phyloP scores from a whole-genome alignment of 2,888 invertebrate genomes.

The Acronicta leporina region DNA sequence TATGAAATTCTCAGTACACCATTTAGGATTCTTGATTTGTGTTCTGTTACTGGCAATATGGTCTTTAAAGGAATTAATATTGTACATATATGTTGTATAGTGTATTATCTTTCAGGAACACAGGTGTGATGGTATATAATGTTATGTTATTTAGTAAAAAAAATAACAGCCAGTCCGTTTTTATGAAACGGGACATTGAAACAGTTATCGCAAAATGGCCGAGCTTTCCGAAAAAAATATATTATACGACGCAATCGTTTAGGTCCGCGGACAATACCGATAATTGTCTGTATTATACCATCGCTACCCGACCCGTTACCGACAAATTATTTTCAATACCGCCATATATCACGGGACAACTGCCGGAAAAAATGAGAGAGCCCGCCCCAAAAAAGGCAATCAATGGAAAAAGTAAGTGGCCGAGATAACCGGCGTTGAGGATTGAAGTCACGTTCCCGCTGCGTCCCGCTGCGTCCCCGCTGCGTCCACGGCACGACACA shows the following conservation, averaged over 20 bases:
- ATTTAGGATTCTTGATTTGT: no score
- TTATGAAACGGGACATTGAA: constrained; percentile 17
- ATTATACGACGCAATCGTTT: constrained; percentile 35
- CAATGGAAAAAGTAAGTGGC: constrained; percentile 66
- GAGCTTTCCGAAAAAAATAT: constrained; percentile 37
- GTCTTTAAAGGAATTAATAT: no score
- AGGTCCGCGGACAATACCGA: constrained; percentile 34
- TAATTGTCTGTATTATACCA: constrained; percentile 51
- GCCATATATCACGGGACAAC: constrained; percentile 52
- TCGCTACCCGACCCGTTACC: constrained; percentile 24
- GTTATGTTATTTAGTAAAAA: no score
- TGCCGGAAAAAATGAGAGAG: constrained; percentile 42
- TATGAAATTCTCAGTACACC: no score
- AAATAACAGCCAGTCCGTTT: background rate
- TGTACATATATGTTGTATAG: no score
- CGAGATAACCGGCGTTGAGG: constrained; percentile 66
- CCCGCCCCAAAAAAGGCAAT: constrained; percentile 64
- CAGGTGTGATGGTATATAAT: no score
- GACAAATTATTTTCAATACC: constrained; percentile 57
- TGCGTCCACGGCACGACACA: constrained; percentile 75
- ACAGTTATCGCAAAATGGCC: constrained; percentile 29
- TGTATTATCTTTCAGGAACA: no score
- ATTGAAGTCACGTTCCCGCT: constrained; percentile 74
- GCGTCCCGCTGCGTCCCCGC: constrained; percentile 69
- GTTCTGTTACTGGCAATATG: no score